Conservation (phyloP, 2,888 invertebrate genomes). For the Cephonodes hylas region DNA sequence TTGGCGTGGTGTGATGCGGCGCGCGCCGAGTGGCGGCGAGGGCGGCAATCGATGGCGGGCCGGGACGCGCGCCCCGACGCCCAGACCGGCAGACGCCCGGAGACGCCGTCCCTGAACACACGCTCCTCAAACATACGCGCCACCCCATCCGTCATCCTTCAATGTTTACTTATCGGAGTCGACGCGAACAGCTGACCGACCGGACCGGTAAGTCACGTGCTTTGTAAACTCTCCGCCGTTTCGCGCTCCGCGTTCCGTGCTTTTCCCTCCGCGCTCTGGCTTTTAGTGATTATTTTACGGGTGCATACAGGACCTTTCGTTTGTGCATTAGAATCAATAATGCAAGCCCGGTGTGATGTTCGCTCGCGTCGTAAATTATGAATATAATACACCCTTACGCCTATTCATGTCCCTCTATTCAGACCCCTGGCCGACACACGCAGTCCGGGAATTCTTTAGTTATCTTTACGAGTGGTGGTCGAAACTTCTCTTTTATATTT, state of each 20-base stretch:
- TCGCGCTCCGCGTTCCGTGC: slow-evolving; percentile 31
- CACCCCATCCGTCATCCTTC: slow-evolving; percentile 65
- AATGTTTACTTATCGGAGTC: slow-evolving; percentile 76
- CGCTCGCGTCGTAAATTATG: slow-evolving; percentile 66
- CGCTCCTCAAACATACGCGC: slow-evolving; percentile 60
- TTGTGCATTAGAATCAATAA: slow-evolving; percentile 64
- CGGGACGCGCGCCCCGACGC: slow-evolving; percentile 81
- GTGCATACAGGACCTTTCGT: slow-evolving; percentile 47
- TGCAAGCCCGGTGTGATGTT: slow-evolving; percentile 59
- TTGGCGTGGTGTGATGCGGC: slow-evolving; percentile 66
- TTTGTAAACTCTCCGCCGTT: slow-evolving; percentile 40
- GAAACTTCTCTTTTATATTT: slow-evolving; percentile 69
- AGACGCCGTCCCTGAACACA: slow-evolving; percentile 72
- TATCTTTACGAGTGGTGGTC: slow-evolving; percentile 72
- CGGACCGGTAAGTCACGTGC: slow-evolving; percentile 80
- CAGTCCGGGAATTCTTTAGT: slow-evolving; percentile 61
- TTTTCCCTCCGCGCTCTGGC: slow-evolving; percentile 27
- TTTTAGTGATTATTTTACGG: slow-evolving; percentile 49
- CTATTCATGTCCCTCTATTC: slow-evolving; percentile 67
- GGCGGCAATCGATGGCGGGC: slow-evolving; percentile 79
- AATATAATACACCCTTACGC: slow-evolving; percentile 73
- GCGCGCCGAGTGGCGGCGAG: slow-evolving; percentile 73
- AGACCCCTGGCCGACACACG: slow-evolving; percentile 52
- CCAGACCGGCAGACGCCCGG: slow-evolving; percentile 83
- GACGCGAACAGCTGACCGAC: slow-evolving; percentile 78